Conservation (phyloP, 2,888 invertebrate genomes). For the Troides aeacus region DNA sequence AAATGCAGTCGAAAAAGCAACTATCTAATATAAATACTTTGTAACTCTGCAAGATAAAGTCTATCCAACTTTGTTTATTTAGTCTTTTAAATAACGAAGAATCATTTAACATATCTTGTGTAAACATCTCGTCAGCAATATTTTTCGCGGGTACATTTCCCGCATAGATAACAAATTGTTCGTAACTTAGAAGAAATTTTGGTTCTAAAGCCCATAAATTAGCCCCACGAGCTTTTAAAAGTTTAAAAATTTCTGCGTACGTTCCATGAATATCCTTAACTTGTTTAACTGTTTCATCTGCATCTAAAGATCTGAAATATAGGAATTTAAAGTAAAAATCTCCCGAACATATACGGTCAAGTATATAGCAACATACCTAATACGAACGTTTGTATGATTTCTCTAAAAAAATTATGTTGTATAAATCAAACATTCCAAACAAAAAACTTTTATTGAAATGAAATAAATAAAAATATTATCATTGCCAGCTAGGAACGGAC, state of each 20-base stretch:
- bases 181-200: conserved; percentile 62
- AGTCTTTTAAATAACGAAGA: conserved; percentile 54
- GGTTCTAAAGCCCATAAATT: conserved; percentile 60
- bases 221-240: conserved; percentile 61
- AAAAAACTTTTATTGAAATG: too few species aligned
- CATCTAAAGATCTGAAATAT: conserved; percentile 47
- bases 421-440: too few species aligned
- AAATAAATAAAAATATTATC: too few species aligned
- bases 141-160: conserved; percentile 55
- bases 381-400: too few species aligned
- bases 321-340: background rate
- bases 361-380: too few species aligned
- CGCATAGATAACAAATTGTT: conserved; percentile 60
- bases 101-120: conserved; percentile 51
- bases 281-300: conserved; percentile 57
- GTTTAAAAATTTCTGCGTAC: conserved; percentile 59
- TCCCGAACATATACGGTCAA: too few species aligned
- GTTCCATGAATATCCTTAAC: conserved; percentile 67
- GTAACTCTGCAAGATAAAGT: conserved; percentile 81
- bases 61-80: conserved; percentile 80
- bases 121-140: conserved; percentile 58
- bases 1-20: conserved; percentile 71
- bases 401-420: too few species aligned
- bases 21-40: conserved; percentile 78
- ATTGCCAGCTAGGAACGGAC: too few species aligned